Evolutionary conservation across 2,888 invertebrate genomes (phyloP).

Genomic region (Apomyelois bistriatella): DNA sequence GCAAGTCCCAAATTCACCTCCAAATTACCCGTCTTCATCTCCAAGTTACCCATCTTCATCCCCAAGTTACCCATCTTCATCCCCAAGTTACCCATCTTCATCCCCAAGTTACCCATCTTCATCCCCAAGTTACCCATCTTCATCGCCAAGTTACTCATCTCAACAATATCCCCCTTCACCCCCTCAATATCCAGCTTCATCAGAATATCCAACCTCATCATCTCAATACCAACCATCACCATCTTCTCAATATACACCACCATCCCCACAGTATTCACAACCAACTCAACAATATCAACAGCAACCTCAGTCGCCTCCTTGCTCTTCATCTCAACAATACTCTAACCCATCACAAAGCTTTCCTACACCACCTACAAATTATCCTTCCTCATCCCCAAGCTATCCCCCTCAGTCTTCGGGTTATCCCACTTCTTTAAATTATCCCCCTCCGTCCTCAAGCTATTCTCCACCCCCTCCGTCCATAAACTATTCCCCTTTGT

Average conservation of each 20-base stretch:
- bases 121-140: no score
- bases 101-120: neutral
- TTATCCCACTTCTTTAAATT: conserved; percentile 12
- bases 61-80: neutral
- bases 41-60: neutral
- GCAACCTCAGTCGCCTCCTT: conserved; percentile 3
- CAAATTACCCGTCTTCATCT: neutral
- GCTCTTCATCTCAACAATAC: conserved; percentile 10
- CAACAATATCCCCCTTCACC: neutral
- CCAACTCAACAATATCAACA: conserved; percentile 18
- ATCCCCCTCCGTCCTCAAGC: conserved; percentile 22
- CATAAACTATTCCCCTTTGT: conserved; percentile 14
- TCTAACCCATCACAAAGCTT: conserved; percentile 13
- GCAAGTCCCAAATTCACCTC: neutral
- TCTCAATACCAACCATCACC: neutral
- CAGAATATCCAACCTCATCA: neutral
- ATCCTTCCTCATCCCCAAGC: conserved; percentile 15
- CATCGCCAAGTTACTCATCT: no score
- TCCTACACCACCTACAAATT: conserved; percentile 14
- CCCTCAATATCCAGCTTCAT: neutral
- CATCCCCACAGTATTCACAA: conserved; percentile 12
- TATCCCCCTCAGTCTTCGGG: conserved; percentile 8
- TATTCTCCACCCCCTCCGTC: conserved; percentile 16
- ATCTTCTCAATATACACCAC: conserved; percentile 6
- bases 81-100: neutral